phyloP scores from a whole-genome alignment of 2,888 invertebrate species.

The Nemotelus nigrinus region DNA sequence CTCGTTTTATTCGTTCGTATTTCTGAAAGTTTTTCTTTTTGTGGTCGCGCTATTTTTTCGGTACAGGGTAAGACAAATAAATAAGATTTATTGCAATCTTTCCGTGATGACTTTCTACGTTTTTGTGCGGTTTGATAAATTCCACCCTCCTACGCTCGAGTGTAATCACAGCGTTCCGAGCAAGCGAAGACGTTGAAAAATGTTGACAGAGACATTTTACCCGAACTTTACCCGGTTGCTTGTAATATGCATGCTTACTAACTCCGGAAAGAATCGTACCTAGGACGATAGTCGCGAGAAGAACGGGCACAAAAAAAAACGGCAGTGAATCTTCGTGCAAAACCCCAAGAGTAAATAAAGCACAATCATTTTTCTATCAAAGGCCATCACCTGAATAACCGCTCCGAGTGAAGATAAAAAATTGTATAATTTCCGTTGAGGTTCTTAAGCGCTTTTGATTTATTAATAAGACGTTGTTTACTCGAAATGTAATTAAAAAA shows the following conservation, averaged over 20 bases:
- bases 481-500: constrained; percentile 48
- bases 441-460: constrained; percentile 48
- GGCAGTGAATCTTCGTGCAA: too few species aligned
- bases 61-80: constrained; percentile 40
- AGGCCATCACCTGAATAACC: constrained; percentile 19
- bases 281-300: neutral
- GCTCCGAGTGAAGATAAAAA: constrained; percentile 14
- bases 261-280: neutral
- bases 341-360: constrained; percentile 28
- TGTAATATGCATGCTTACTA: constrained; percentile 3
- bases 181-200: constrained; percentile 39
- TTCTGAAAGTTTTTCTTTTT: neutral
- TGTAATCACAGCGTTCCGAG: constrained; percentile 48
- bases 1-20: constrained; percentile 29
- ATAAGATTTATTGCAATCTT: constrained; percentile 51
- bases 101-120: constrained; percentile 49
- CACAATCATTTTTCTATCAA: constrained; percentile 27
- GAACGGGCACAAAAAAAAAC: too few species aligned
- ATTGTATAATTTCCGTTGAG: constrained; percentile 28
- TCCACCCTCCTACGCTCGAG: constrained; percentile 47
- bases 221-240: neutral
- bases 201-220: constrained; percentile 28
- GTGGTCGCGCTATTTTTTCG: neutral
- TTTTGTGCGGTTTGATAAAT: constrained; percentile 49
- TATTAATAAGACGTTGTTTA: constrained; percentile 49